Conservation (phyloP, 2,888 invertebrate species). For the Pristionchus japonicus region DNA sequence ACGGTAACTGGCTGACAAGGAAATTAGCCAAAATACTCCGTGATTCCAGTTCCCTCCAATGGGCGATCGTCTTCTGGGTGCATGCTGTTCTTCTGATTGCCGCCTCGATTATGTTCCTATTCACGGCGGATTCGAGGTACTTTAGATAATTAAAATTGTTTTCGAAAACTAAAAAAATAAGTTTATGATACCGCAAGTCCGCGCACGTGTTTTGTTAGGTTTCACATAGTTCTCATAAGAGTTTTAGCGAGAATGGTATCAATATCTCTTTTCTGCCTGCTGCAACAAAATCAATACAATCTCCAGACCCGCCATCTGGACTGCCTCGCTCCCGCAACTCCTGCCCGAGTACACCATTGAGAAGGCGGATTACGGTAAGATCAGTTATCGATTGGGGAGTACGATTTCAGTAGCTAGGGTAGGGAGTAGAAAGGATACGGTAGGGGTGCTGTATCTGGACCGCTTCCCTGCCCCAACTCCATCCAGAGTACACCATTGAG, state of each 20-base stretch:
- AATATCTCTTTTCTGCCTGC: too few relatives aligned
- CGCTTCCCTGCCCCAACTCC: not conserved
- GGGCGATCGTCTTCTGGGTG: slow-evolving; percentile 57
- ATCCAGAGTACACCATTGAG: slow-evolving; percentile 27
- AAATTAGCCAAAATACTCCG: too few relatives aligned
- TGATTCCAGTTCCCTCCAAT: slow-evolving; percentile 48
- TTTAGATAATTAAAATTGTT: not conserved
- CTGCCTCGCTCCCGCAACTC: not conserved
- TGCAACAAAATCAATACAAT: not conserved
- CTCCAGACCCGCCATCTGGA: slow-evolving; percentile 27
- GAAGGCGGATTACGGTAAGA: slow-evolving; percentile 34
- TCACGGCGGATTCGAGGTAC: slow-evolving; percentile 53
- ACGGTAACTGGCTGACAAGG: too few relatives aligned
- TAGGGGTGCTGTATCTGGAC: not conserved
- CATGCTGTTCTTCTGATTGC: slow-evolving; percentile 55
- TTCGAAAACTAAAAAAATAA: too few relatives aligned
- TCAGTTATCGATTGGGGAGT: not conserved
- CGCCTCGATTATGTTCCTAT: slow-evolving; percentile 53
- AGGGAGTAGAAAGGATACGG: not conserved
- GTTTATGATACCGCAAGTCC: too few relatives aligned
- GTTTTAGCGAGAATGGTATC: too few relatives aligned
- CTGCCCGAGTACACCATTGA: slow-evolving; percentile 22
- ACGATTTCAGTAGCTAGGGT: not conserved
- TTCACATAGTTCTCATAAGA: too few relatives aligned
- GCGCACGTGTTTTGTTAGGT: too few relatives aligned